A percentile compares a stretch with the other conserved stretches of the same genome.
Conservation (phyloP, 2,113 vertebrate genomes). For the Epinephelus lanceolatus region DNA sequence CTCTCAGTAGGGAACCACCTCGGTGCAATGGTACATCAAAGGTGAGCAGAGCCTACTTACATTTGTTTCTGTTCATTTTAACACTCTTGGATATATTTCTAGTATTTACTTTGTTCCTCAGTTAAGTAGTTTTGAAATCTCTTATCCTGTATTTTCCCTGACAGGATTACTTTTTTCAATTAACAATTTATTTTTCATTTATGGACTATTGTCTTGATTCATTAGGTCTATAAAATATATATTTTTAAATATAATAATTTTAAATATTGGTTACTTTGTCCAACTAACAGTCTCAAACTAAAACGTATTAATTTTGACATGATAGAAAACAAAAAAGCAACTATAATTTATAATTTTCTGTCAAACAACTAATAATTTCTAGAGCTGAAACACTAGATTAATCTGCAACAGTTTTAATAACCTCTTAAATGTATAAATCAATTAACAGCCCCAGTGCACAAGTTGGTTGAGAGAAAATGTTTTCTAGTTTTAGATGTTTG, state of each 20-base stretch:
- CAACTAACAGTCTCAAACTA: not conserved
- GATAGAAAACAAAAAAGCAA: not conserved
- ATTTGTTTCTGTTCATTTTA: slow-evolving; percentile 6
- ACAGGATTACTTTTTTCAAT: not conserved
- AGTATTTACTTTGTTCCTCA: not conserved
- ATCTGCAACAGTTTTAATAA: too few species aligned
- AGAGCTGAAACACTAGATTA: not conserved
- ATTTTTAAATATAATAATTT: too few species aligned
- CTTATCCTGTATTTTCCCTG: not conserved
- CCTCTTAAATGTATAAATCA: too few species aligned
- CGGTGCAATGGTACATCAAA: slow-evolving; percentile 98
- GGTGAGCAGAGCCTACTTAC: slow-evolving; percentile 86
- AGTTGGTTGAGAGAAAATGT: not conserved
- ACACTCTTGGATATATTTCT: not conserved
- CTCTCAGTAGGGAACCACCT: slow-evolving; percentile 96
- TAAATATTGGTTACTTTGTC: not conserved
- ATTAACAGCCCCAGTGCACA: not conserved
- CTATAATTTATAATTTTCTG: not conserved
- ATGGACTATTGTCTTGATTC: not conserved
- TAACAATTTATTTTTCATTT: not conserved
- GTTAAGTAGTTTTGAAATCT: not conserved
- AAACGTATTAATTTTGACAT: not conserved
- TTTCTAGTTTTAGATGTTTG: not conserved
- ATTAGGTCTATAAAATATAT: not conserved
- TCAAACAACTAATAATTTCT: not conserved